Base-by-base conservation (phyloP, 1,140 invertebrate genomes). In the Dolichoris vasculosae region DNA sequence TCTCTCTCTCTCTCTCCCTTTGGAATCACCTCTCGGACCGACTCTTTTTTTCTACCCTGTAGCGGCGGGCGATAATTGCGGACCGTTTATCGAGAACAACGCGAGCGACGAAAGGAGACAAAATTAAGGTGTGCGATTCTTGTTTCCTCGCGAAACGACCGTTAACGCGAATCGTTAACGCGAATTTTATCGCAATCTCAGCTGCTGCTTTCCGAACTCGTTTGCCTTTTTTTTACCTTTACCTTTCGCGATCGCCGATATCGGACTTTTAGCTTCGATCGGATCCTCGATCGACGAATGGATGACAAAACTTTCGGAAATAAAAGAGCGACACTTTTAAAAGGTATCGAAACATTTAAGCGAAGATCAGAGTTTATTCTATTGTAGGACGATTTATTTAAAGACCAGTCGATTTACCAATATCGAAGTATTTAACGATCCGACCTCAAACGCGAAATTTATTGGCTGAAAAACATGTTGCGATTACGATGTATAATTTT, bases 41-140 rank as follows among this genome's bases (percentile, higher is more conserved):
- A 48, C 43, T 78, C 64, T 84, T 38, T 84, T 69, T 67, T 67
- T 84, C 26, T 64, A 83, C 82, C 69, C 73, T 15, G 51, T 15
- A 35, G 59, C 81, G 71, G 55, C 69, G 82, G n/a, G 55, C 55
- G 55, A 59, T 77, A 84, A 84, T 84, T 78, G 63, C 82, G 17
- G 59, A 77, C 32, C 82, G 59, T 51, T 77, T 84, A 75, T 59
- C 55, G 55, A 9, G 55, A 59, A 26, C 55, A 59, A 26, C 23
- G 71, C 80, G 80, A 26, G 67, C 23, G 71, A 71, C 46, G 67
- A 35, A 38, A 38, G 32, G 64, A 67, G 64, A 64, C 55, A 26
- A 64, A 67, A 67, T 81, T 51, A 48, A 67, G 79, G 30, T n/a
- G 59, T 81, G 30, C 40, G 40, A 35, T 63, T 38, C 51, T 55